Base-by-base conservation (phyloP, 2,888 invertebrate species). In the Polietes domitor region DNA sequence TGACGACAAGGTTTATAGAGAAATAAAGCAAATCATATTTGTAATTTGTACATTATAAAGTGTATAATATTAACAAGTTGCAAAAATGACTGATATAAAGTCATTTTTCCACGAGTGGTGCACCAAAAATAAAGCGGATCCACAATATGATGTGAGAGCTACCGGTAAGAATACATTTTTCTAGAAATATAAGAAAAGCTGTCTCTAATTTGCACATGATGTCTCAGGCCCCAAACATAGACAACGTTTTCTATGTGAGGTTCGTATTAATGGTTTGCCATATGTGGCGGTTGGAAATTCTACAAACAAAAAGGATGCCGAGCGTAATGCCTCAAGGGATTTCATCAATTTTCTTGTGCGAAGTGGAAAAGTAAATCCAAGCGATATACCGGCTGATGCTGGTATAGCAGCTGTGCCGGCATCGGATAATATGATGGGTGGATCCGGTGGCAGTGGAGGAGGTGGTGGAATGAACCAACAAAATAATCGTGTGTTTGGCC, bases 231-330 rank as follows among this genome's bases (percentile, higher is more conserved):
- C 96, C 0, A 97, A 97, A 91, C 96, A 97, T 91, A 94, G 97
- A 0, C 97, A 97, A 88, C 94, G 98, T 24, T 99, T 99, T 90
- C 93, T 98, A 4, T 99, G 98, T 90, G 98, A 99, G 93, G 95
- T 98, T 0, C 94, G 96, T 0, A 94, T 98, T 0, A 93, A 95
- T 12, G 95, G 95, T 0, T 95, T 94, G 88, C 93, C 94, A 43
- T 99, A 99, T 92, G 96, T 96, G 0, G 99, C 96, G 0, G 97
- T 96, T 32, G 99, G 99, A 96, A 99, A 99, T 0, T 97, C 97
- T 0, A 97, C 96, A 0, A 96, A 95, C 70, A 99, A 99, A 92
- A 99, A 99, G 90, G 99, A 99, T 93, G 96, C 98, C 0, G 97
- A 98, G 90, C 95, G 96, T 68, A 99, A 99, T 93, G 98, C 99